phyloP scores from a whole-genome alignment of 2,797 vertebrate genomes.

The Sitta carolinensis region DNA sequence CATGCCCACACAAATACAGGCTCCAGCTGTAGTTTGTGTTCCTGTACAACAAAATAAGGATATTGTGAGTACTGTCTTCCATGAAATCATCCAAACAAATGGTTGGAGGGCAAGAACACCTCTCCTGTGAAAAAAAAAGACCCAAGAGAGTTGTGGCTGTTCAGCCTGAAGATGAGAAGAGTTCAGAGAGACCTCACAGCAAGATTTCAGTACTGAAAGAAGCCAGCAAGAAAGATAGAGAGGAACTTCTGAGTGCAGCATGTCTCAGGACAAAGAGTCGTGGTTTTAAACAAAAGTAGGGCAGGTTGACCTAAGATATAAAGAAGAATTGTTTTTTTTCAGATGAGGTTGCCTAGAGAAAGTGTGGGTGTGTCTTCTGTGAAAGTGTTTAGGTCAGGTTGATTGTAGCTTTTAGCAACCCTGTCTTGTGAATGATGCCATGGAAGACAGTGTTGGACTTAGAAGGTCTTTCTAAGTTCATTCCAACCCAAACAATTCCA shows the following conservation, averaged over 20 bases:
- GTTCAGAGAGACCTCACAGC: neutral
- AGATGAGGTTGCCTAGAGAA: neutral
- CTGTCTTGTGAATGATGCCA: fast-evolving
- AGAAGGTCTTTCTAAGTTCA: neutral
- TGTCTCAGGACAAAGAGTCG: neutral
- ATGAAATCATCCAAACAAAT: neutral
- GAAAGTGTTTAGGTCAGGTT: neutral
- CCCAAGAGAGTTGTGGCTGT: neutral
- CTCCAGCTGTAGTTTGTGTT: neutral
- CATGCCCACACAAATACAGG: neutral
- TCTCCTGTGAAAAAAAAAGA: neutral
- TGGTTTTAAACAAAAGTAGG: neutral
- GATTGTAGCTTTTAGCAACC: fast-evolving
- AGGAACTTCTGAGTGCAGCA: neutral
- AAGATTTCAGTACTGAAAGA: neutral
- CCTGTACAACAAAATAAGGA: neutral
- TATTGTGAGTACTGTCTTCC: neutral
- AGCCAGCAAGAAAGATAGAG: neutral
- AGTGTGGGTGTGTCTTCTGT: fast-evolving
- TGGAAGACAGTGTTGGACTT: neutral
- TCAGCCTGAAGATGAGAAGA: neutral
- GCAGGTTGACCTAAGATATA: neutral
- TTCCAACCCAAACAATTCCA: neutral
- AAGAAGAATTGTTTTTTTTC: neutral
- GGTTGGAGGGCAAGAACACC: neutral